phyloP scores from a whole-genome alignment of 2,888 invertebrate genomes.

The Amiota minor region DNA sequence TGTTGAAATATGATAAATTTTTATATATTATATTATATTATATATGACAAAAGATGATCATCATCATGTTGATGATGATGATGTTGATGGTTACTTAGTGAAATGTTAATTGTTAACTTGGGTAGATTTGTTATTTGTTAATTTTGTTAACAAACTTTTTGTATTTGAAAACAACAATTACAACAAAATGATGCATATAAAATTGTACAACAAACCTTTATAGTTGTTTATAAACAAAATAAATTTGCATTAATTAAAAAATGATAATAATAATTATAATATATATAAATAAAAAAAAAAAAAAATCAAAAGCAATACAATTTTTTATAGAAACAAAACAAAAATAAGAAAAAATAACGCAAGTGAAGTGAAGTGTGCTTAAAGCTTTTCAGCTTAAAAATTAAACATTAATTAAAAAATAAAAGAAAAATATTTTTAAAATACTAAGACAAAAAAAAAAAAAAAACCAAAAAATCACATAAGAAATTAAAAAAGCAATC shows the following conservation, averaged over 20 bases:
- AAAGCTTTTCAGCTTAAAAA: constrained; percentile 61
- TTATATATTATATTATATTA: too few species aligned
- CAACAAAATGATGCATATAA: not conserved
- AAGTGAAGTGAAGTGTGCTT: constrained; percentile 59
- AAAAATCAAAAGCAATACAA: not conserved
- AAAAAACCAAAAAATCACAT: constrained; percentile 13
- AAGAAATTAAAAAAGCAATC: constrained; percentile 22
- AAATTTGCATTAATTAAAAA: constrained; percentile 36
- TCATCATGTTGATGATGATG: too few species aligned
- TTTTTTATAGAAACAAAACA: constrained; percentile 37
- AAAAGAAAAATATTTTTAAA: constrained; percentile 18
- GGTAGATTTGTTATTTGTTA: constrained; percentile 11
- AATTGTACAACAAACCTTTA: not conserved
- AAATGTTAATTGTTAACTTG: not conserved
- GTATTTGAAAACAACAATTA: too few species aligned
- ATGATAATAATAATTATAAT: not conserved
- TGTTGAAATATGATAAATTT: too few species aligned
- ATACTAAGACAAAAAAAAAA: constrained; percentile 28
- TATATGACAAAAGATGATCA: too few species aligned
- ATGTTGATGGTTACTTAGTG: not conserved
- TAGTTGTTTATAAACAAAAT: not conserved
- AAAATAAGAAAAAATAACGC: constrained; percentile 46
- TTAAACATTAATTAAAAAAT: constrained; percentile 33
- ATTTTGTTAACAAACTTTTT: not conserved
- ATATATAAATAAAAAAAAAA: too few species aligned